A percentile compares a stretch with the other conserved stretches of the same genome.
These are phyloP conservation scores for Drosophila ambigua DNA, from an alignment of 1,140 invertebrate species.

Conservation along the genomic window DNA sequence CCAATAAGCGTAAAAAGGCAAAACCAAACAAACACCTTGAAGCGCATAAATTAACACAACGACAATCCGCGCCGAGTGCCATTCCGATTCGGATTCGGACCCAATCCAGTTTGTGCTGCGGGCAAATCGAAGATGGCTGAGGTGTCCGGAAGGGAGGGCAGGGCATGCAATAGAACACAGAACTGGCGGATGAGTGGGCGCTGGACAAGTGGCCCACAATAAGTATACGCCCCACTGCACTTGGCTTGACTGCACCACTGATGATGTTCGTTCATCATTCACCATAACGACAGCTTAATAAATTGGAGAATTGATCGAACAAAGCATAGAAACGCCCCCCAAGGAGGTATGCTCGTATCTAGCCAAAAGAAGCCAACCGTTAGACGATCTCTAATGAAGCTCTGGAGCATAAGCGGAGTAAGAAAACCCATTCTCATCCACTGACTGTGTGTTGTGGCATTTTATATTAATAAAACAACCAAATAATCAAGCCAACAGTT, in stretches of 20 bases:
- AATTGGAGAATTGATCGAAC: slow-evolving; percentile 6
- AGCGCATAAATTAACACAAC: slow-evolving; percentile 46
- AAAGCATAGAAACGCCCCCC: slow-evolving; percentile 33
- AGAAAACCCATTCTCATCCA: slow-evolving; percentile 32
- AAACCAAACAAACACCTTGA: slow-evolving; percentile 56
- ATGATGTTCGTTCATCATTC: neutral
- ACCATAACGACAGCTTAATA: slow-evolving; percentile 11
- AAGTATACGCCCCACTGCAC: slow-evolving; percentile 50
- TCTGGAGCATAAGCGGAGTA: slow-evolving; percentile 39
- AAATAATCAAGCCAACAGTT: slow-evolving; percentile 51
- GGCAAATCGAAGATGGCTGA: slow-evolving; percentile 41
- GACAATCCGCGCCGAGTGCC: slow-evolving; percentile 2
- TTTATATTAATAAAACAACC: slow-evolving; percentile 28
- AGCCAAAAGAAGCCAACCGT: slow-evolving; percentile 5
- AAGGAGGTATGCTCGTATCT: neutral
- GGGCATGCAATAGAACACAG: neutral
- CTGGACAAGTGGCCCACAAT: slow-evolving; percentile 50
- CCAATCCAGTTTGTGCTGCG: slow-evolving; percentile 44
- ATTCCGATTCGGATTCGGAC: neutral
- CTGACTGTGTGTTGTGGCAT: slow-evolving; percentile 29
- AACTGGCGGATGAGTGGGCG: slow-evolving; percentile 42
- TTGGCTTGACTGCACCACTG: slow-evolving; percentile 2
- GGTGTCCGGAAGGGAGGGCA: slow-evolving; percentile 4
- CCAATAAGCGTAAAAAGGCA: slow-evolving; percentile 55
- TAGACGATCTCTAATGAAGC: slow-evolving; percentile 31